These are phyloP conservation scores for Crematogaster levior DNA, from an alignment of 2,888 invertebrate species.

Conservation along the genomic window DNA sequence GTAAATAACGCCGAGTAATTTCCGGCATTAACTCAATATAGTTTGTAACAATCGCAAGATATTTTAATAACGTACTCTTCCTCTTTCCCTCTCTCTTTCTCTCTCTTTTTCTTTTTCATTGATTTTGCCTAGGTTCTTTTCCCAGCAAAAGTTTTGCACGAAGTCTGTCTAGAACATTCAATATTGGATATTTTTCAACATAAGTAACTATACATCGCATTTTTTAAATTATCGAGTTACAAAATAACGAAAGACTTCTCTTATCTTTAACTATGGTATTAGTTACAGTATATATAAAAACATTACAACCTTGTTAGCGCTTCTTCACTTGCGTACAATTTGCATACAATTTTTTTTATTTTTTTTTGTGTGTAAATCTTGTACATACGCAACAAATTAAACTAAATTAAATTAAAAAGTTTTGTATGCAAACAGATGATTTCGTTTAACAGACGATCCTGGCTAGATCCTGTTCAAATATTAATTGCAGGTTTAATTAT, in stretches of 20 bases:
- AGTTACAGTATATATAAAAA: not conserved
- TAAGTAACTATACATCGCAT: not conserved
- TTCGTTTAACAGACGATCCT: not conserved
- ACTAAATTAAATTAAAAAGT: not conserved
- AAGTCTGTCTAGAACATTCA: not conserved
- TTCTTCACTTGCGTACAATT: not conserved
- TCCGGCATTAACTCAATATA: conserved; percentile 69
- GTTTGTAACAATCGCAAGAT: not conserved
- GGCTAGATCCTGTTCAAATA: not conserved
- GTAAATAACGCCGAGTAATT: conserved; percentile 77
- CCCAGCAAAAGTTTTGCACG: not conserved
- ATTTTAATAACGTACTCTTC: not conserved
- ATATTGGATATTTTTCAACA: not conserved
- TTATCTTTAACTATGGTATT: not conserved
- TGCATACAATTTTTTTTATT: not conserved
- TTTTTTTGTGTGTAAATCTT: not conserved
- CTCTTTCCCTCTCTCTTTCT: not conserved
- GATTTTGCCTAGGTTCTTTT: not conserved
- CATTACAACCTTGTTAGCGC: not conserved
- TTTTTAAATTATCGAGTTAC: not conserved
- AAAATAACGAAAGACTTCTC: not conserved
- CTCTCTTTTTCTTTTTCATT: not conserved
- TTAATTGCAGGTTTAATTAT: not conserved
- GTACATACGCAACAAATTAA: not conserved
- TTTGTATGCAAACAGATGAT: not conserved